Conservation (phyloP, 2,113 vertebrate genomes). For the Equus przewalskii region DNA sequence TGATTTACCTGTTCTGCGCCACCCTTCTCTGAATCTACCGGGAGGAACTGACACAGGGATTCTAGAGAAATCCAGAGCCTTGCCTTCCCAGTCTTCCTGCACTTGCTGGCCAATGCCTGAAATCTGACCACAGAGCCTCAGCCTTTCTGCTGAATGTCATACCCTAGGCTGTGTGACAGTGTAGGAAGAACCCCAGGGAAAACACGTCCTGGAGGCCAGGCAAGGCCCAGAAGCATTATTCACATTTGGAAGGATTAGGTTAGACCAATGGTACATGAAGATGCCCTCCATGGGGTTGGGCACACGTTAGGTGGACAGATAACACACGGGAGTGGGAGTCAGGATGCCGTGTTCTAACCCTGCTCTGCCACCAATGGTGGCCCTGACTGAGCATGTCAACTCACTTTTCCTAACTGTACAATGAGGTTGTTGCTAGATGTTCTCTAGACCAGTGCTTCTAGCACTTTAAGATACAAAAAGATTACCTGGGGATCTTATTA, state of each 20-base stretch:
- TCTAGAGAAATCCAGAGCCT: neutral
- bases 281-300: neutral
- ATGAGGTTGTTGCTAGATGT: neutral
- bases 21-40: neutral
- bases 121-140: neutral
- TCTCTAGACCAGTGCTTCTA: neutral
- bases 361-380: neutral
- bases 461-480: neutral
- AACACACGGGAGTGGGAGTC: neutral
- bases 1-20: neutral
- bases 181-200: neutral
- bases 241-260: neutral
- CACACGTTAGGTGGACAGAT: neutral
- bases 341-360: neutral
- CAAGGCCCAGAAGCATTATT: neutral
- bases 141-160: neutral
- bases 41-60: neutral
- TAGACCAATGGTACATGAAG: neutral
- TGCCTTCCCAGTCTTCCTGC: neutral
- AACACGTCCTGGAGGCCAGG: neutral
- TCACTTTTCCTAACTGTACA: neutral
- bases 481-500: neutral
- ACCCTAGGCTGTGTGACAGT: neutral
- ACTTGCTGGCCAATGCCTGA: neutral
- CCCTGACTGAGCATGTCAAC: too few species aligned